These are phyloP conservation scores for Unio pictorum DNA, from an alignment of 2,888 invertebrate genomes.

Conservation along the genomic window DNA sequence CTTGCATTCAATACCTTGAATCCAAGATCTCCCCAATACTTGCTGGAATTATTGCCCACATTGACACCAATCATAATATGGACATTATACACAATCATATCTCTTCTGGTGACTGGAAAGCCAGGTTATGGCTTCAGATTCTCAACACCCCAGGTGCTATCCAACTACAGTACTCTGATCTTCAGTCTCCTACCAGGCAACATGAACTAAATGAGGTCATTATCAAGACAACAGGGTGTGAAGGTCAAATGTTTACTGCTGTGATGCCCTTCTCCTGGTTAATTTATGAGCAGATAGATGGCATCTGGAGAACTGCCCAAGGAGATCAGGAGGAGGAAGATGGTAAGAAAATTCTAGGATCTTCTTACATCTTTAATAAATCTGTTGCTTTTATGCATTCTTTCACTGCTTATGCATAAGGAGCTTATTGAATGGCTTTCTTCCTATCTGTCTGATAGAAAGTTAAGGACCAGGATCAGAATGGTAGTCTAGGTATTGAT, in stretches of 20 bases:
- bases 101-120: constrained; percentile 34
- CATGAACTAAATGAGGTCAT: constrained; percentile 50
- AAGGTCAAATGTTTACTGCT: constrained; percentile 35
- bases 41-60: constrained; percentile 58
- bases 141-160: constrained; percentile 40
- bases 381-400: too few relatives aligned
- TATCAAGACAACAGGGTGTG: constrained; percentile 44
- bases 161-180: constrained; percentile 35
- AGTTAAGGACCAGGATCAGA: too few relatives aligned
- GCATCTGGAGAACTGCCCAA: constrained; percentile 16
- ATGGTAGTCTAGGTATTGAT: too few relatives aligned
- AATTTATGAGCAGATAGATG: constrained; percentile 29
- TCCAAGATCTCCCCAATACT: constrained; percentile 58
- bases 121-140: constrained; percentile 52
- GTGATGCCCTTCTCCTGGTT: constrained; percentile 62
- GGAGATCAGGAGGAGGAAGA: constrained; percentile 6
- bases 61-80: constrained; percentile 62
- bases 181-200: constrained; percentile 37
- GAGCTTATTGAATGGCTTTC: too few relatives aligned
- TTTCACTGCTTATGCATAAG: too few relatives aligned
- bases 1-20: constrained; percentile 52
- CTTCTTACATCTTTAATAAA: too few relatives aligned
- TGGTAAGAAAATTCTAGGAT: not conserved
- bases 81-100: constrained; percentile 35
- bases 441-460: too few relatives aligned